Conservation (phyloP, 2,113 vertebrate genomes). For the Chaetodon auriga region DNA sequence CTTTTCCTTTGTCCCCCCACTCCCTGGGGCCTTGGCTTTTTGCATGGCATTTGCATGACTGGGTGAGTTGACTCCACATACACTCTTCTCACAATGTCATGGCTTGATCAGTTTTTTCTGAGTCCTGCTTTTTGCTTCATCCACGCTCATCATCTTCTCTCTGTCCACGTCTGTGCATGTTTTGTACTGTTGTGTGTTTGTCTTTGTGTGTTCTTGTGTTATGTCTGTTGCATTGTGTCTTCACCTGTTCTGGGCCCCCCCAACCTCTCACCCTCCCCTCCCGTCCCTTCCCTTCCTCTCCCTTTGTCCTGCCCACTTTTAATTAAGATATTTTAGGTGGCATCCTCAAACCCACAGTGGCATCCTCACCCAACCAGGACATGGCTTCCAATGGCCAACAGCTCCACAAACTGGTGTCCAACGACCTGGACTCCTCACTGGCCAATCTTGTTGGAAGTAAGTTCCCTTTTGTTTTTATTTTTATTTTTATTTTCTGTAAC, state of each 20-base stretch:
- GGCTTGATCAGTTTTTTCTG: conserved; percentile 28
- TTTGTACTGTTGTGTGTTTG: conserved; percentile 2
- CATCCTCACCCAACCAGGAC: conserved; percentile 91
- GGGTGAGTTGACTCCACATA: conserved; percentile 82
- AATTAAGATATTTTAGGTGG: conserved; percentile 92
- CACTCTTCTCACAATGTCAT: conserved; percentile 45
- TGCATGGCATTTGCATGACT: conserved; percentile 84
- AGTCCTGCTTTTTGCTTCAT: conserved; percentile 41
- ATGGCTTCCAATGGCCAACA: conserved; percentile 88
- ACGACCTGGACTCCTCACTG: conserved; percentile 94
- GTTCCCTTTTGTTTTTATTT: conserved; percentile 66
- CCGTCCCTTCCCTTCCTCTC: conserved; percentile 23
- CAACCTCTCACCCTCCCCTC: conserved; percentile 29
- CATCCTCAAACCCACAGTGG: conserved; percentile 95
- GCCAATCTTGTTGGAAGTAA: conserved; percentile 97
- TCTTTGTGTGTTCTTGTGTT: conserved; percentile 23
- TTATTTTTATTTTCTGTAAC: too few relatives aligned
- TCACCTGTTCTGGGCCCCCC: conserved; percentile 40
- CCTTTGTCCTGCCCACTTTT: conserved; percentile 49
- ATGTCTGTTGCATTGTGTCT: conserved; percentile 33
- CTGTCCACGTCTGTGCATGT: conserved; percentile 27
- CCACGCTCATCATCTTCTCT: conserved; percentile 52
- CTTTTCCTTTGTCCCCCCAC: conserved; percentile 48
- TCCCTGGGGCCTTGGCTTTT: conserved; percentile 78
- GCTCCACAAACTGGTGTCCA: conserved; percentile 91